Evolutionary conservation across 2,113 vertebrate genomes (phyloP).

Genomic region (Centropristis striata): DNA sequence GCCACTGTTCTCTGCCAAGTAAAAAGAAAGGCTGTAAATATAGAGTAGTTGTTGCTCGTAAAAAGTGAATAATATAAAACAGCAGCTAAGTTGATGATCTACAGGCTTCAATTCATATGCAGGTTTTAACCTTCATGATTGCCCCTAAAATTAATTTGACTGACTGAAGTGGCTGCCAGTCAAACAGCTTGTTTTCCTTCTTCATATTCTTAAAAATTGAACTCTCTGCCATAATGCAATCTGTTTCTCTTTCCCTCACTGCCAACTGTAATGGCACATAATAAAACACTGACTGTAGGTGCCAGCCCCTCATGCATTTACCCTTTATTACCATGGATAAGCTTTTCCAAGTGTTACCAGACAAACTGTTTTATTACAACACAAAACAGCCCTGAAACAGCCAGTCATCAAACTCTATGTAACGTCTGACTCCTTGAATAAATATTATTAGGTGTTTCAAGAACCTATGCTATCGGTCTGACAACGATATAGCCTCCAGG

Average conservation of each 20-base stretch:
- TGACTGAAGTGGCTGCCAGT: neutral
- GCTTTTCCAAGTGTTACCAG: neutral
- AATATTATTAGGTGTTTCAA: neutral
- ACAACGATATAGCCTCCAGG: no score
- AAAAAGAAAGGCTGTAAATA: slow-evolving; percentile 14
- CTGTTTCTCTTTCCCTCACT: neutral
- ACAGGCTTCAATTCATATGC: neutral
- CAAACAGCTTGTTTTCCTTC: no score
- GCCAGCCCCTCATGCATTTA: neutral
- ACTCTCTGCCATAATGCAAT: neutral
- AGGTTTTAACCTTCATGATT: neutral
- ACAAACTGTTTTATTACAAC: slow-evolving; percentile 9
- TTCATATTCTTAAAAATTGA: neutral
- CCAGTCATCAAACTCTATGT: slow-evolving; percentile 8
- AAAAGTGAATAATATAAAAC: slow-evolving; percentile 31
- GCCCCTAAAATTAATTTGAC: neutral
- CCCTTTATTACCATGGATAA: slow-evolving; percentile 2
- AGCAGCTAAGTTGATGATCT: neutral
- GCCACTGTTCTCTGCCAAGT: neutral
- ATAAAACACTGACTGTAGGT: neutral
- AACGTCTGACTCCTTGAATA: neutral
- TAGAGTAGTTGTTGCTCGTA: neutral
- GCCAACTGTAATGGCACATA: slow-evolving; percentile 19
- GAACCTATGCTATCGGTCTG: no score
- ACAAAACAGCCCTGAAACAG: neutral